These are phyloP conservation scores for Pseudomyrmex dendroicus DNA, from an alignment of 1,140 invertebrate genomes.

Conservation along the genomic window DNA sequence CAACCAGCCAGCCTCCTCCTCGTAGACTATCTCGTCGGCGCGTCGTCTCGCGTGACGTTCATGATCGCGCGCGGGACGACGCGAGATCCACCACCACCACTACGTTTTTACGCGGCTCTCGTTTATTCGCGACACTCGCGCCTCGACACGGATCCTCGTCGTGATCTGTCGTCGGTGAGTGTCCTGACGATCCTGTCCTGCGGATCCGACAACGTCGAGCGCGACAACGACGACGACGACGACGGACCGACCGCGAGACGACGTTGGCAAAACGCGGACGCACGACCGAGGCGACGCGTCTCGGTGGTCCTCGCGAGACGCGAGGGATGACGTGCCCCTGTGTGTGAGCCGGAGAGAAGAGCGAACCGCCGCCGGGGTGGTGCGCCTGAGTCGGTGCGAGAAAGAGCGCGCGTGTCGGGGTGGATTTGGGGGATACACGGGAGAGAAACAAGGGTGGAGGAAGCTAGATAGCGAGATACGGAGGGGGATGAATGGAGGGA, in stretches of 20 bases:
- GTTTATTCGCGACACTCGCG: background rate
- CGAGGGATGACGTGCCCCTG: slow-evolving; percentile 47
- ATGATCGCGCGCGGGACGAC: slow-evolving; percentile 45
- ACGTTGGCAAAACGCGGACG: slow-evolving; percentile 45
- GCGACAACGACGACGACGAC: slow-evolving; percentile 31
- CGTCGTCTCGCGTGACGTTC: slow-evolving; percentile 53
- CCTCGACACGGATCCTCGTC: too few relatives aligned
- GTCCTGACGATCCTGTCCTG: slow-evolving; percentile 23
- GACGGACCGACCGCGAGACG: slow-evolving; percentile 32
- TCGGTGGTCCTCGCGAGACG: slow-evolving; percentile 52
- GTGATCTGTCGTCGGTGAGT: slow-evolving; percentile 35
- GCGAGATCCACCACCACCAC: background rate
- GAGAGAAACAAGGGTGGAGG: slow-evolving; percentile 25
- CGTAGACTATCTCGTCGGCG: slow-evolving; percentile 68
- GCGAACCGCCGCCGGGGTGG: slow-evolving; percentile 2
- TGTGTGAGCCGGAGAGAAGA: slow-evolving; percentile 6
- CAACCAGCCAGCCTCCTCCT: slow-evolving; percentile 62
- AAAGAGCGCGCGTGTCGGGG: slow-evolving; percentile 11
- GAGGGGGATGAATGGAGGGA: slow-evolving; percentile 52
- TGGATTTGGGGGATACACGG: background rate
- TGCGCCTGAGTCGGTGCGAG: slow-evolving; percentile 18
- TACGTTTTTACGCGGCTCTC: slow-evolving; percentile 16
- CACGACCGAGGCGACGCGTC: slow-evolving; percentile 56
- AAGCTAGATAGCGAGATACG: background rate
- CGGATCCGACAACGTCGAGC: slow-evolving; percentile 30